Base-by-base conservation (phyloP, 2,113 vertebrate species). In the Grammomys dolichurus region DNA sequence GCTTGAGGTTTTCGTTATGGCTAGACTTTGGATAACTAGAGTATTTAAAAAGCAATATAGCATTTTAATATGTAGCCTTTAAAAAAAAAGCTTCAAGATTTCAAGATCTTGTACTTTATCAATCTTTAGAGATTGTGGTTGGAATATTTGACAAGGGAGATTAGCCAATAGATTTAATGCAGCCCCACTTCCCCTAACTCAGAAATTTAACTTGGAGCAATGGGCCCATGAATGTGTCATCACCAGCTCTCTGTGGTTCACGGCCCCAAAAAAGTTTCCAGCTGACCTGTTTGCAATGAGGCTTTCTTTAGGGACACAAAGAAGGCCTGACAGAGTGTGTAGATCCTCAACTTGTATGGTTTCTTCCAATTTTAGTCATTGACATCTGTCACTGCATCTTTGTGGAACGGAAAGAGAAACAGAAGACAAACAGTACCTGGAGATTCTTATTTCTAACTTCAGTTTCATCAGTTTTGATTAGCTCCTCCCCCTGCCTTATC, bases 381-480 rank as follows among this genome's bases (percentile, higher is more conserved):
- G 65, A 65, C 72, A 10, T 93, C 77, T 12, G 28, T 13, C 70
- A 58, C 58, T 95, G 43, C 82, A 85, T 80, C 48, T 94, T 67
- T 73, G 54, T 19, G 8, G 28, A 19, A 69, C 70, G 70, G 69
- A 84, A 22, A 5, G 67, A 86, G 43, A 78, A 54, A 9, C 14
- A 43, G 28, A 95, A 9, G 73, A 65, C 33, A 95, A 58, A 46
- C 24, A n/a, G 72, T 19, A 54, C 46, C 51, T 60, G 11, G 11
- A 72, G 60, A 31, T 78, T 95, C 69, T 86, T 63, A 54, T 80
- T 87, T 87, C 76, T 69, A 85, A 90, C 75, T 87, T 48, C 19
- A 80, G 8, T 19, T 28, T 8, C 9, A 40, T 20, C 13, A 36
- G 31, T 56, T 93, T 77, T 84, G n/a, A 40, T 65, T 58, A 69